These are phyloP conservation scores for Habroteleia sp. DNA, from an alignment of 2,888 invertebrate species.

Conservation along the genomic window DNA sequence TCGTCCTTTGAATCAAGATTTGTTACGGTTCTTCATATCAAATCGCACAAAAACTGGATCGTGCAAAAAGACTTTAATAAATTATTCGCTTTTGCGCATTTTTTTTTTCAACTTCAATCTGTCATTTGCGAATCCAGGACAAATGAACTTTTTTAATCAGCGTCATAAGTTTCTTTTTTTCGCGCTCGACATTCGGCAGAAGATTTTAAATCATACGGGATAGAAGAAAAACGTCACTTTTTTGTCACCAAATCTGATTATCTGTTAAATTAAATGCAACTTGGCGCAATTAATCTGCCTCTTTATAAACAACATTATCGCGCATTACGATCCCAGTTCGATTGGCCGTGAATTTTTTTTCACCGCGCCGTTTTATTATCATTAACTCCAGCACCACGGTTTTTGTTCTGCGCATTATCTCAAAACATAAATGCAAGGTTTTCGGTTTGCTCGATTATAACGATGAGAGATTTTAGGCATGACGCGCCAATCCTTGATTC, in stretches of 20 bases:
- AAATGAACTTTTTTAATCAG: slow-evolving; percentile 11
- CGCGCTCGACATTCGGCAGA: too few relatives aligned
- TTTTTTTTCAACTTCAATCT: neutral
- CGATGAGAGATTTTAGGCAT: slow-evolving; percentile 7
- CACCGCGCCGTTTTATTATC: slow-evolving; percentile 13
- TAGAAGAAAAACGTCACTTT: too few relatives aligned
- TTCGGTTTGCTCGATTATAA: slow-evolving; percentile 13
- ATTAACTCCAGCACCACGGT: slow-evolving; percentile 8
- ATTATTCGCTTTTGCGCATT: neutral
- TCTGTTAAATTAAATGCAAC: slow-evolving; percentile 20
- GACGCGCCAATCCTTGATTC: slow-evolving; percentile 28
- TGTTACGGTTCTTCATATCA: neutral
- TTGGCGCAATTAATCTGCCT: slow-evolving; percentile 28
- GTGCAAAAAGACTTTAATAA: slow-evolving; percentile 10
- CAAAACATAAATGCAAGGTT: slow-evolving; percentile 22
- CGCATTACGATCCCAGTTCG: slow-evolving; percentile 28
- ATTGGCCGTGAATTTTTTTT: slow-evolving; percentile 38
- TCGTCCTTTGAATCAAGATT: slow-evolving; percentile 17
- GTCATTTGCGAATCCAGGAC: neutral
- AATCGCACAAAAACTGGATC: neutral
- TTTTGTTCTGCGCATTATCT: slow-evolving; percentile 20
- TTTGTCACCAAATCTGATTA: too few relatives aligned
- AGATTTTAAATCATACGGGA: too few relatives aligned
- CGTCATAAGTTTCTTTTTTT: neutral
- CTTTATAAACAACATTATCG: slow-evolving; percentile 39